Base-by-base conservation (phyloP, 2,797 vertebrate species). In the Argyrosomus regius region DNA sequence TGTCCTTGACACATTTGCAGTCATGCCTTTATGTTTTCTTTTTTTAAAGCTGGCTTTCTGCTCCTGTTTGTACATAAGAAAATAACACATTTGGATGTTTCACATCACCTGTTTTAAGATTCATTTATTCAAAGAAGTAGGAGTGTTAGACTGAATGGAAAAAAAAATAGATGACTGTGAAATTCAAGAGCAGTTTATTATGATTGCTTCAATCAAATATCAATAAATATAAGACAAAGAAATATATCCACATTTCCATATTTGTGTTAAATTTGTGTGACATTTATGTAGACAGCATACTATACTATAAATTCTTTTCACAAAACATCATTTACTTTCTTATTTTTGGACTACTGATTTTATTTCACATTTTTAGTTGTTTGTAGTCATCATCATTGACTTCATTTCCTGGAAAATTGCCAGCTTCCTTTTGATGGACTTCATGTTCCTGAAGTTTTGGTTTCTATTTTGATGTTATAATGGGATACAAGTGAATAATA, bases 1-100 rank as follows among this genome's bases (percentile, higher is more conserved):
- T 54, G 68, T 88, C 83, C 68, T 75, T 77, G 79, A 87, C 77
- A 79, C 73, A 74, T 61, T 48, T 77, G 62, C 50, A 58, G 68
- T 72, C 67, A 73, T 71, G 65, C 24, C 39, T 80, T 54, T 66
- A 26, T 54, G 26, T 52, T 6, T n/a, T n/a, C 18, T 53, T n/a
- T 50, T 18, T 31, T 31, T 31, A 0, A 16, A 1, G 11, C 52
- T 24, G 9, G 46, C 14, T 58, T 58, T 82, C 20, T 43, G 28
- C 49, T 75, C 3, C 31, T 18, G 11, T 64, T 77, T 16, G 24
- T 49, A 20, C 49, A 45, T 54, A 5, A 53, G 22, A 61, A 53
- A 57, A 65, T 20, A 48, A 24, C 22, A 57, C 8, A 12, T 24
- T 13, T 43, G 43, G 13, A 14, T 61, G 6, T 54, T 65, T 26